phyloP scores from a whole-genome alignment of 1,140 invertebrate genomes.

The Aphelenchoides besseyi region DNA sequence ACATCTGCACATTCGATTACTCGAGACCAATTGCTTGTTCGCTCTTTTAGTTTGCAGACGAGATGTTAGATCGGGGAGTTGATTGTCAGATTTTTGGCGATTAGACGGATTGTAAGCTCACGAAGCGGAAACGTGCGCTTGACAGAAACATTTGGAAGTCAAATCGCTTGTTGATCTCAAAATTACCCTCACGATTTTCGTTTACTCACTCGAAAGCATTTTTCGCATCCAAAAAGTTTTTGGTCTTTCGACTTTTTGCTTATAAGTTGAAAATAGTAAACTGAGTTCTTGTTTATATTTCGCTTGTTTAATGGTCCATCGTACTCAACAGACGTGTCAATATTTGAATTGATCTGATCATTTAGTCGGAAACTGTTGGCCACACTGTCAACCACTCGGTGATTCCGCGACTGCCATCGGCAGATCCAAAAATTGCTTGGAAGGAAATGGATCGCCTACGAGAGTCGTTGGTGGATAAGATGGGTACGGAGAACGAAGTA shows the following conservation, averaged over 20 bases:
- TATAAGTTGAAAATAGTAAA: not conserved
- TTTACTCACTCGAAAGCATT: not conserved
- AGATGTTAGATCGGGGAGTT: too few species aligned
- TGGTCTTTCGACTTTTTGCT: not conserved
- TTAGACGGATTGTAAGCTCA: too few species aligned
- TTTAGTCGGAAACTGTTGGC: not conserved
- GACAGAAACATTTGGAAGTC: too few species aligned
- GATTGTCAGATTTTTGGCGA: too few species aligned
- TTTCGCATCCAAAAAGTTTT: not conserved
- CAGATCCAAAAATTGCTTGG: not conserved
- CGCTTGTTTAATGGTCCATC: too few species aligned
- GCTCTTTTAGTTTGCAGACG: too few species aligned
- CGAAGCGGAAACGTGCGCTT: too few species aligned
- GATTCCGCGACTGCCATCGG: not conserved
- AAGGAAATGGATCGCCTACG: conserved; percentile 36
- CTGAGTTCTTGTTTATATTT: not conserved
- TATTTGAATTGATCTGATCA: too few species aligned
- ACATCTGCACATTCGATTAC: too few species aligned
- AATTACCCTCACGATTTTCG: not conserved
- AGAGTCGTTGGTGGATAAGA: conserved; percentile 32
- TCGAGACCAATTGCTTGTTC: too few species aligned
- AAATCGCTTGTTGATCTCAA: too few species aligned
- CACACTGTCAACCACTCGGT: not conserved
- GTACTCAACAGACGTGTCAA: too few species aligned
- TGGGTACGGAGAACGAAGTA: conserved; percentile 43